Evolutionary conservation across 2,113 vertebrate genomes (phyloP).

Genomic region (Pseudorhombus dupliciocellatus): DNA sequence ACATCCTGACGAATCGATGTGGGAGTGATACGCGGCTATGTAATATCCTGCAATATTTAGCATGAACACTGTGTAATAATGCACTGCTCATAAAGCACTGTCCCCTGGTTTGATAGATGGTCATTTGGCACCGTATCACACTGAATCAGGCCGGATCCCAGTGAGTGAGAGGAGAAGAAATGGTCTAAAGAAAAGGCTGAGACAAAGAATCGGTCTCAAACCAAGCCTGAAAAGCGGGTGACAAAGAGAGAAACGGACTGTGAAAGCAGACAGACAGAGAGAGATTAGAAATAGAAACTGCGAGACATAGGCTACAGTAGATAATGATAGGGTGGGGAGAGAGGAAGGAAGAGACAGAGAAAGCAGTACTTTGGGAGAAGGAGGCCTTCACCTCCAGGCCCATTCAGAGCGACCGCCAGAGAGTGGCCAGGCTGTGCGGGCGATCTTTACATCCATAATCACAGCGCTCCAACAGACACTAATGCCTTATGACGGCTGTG

Average conservation of each 20-base stretch:
- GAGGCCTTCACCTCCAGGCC: constrained; percentile 51
- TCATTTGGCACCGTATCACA: constrained; percentile 27
- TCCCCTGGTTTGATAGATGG: constrained; percentile 23
- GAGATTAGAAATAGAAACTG: constrained; percentile 31
- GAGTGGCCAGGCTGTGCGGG: constrained; percentile 16
- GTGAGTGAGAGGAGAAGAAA: constrained; percentile 3
- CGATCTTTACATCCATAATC: constrained; percentile 67
- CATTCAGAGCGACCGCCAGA: constrained; percentile 31
- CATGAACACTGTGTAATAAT: constrained; percentile 41
- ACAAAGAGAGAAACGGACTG: constrained; percentile 11
- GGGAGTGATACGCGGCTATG: constrained; percentile 45
- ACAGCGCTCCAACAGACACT: constrained; percentile 45
- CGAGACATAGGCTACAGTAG: constrained; percentile 11
- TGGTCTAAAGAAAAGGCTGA: constrained; percentile 5
- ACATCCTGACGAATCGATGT: constrained; percentile 42
- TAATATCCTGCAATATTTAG: constrained; percentile 36
- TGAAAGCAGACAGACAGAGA: constrained; percentile 24
- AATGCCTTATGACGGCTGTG: constrained; percentile 58
- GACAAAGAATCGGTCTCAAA: constrained; percentile 12
- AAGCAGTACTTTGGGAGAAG: constrained; percentile 31
- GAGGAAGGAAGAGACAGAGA: constrained; percentile 38
- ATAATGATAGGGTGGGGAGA: constrained; percentile 17
- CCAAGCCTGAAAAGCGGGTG: constrained; percentile 12
- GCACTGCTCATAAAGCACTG: constrained; percentile 21
- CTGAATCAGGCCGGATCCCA: constrained; percentile 9